Conservation (phyloP, 2,888 invertebrate species). For the Machimus atricapillus region DNA sequence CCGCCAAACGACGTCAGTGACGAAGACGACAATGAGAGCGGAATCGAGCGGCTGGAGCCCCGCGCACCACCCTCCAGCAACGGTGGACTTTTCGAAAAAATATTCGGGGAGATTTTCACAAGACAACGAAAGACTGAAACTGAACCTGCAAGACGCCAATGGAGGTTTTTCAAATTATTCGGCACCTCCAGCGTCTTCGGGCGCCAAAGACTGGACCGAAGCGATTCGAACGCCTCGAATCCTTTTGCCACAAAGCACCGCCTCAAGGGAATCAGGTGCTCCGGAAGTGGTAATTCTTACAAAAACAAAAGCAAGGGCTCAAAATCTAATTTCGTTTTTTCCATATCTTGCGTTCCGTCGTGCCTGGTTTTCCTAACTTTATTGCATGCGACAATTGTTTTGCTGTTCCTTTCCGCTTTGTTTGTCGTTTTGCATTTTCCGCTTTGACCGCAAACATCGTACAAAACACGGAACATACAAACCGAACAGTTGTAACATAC, state of each 20-base stretch:
- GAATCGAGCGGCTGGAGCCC: background rate
- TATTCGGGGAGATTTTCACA: constrained; percentile 46
- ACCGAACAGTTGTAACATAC: constrained; percentile 77
- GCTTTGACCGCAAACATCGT: background rate
- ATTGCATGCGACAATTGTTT: constrained; percentile 57
- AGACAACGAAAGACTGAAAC: constrained; percentile 31
- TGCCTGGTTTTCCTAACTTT: background rate
- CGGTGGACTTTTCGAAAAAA: constrained; percentile 43
- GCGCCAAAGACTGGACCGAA: constrained; percentile 37
- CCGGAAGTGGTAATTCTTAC: constrained; percentile 58
- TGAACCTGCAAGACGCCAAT: background rate
- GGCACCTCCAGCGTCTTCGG: constrained; percentile 42
- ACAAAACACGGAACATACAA: background rate
- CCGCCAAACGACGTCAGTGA: background rate
- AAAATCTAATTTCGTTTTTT: constrained; percentile 44
- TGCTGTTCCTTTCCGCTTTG: constrained; percentile 50
- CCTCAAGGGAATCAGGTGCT: constrained; percentile 60
- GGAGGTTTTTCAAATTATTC: constrained; percentile 44
- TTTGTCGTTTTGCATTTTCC: constrained; percentile 39
- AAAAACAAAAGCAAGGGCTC: background rate
- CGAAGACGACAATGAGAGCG: constrained; percentile 21
- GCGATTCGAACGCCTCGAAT: constrained; percentile 43
- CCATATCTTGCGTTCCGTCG: constrained; percentile 48
- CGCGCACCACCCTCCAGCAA: background rate
- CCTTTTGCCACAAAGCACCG: constrained; percentile 56